phyloP scores from a whole-genome alignment of 2,888 invertebrate species.

The Scaptomyza caliginosa region DNA sequence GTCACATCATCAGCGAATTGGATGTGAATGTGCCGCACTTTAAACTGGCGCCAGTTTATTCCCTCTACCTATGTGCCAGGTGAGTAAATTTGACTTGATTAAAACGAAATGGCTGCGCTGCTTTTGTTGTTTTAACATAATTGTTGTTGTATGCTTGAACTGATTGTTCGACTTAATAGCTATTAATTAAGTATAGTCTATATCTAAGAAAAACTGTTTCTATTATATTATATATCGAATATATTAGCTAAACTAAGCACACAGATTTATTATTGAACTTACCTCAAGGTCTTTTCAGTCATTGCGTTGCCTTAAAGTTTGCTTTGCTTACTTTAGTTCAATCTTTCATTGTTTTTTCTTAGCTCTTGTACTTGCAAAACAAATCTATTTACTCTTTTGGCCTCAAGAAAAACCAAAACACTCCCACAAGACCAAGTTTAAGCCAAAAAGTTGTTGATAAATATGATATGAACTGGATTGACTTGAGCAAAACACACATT shows the following conservation, averaged over 20 bases:
- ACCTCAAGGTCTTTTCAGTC: too few species aligned
- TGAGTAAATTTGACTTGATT: slow-evolving; percentile 60
- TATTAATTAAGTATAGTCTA: too few species aligned
- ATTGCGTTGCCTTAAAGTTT: too few species aligned
- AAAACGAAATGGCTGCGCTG: slow-evolving; percentile 7
- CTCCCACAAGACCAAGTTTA: neutral
- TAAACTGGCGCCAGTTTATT: slow-evolving; percentile 98
- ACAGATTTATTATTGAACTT: too few species aligned
- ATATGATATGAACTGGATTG: slow-evolving; percentile 23
- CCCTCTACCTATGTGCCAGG: slow-evolving; percentile 96
- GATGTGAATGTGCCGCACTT: slow-evolving; percentile 96
- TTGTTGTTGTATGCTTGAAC: slow-evolving; percentile 30
- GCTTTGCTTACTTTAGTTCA: too few species aligned
- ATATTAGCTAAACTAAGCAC: too few species aligned
- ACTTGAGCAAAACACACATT: neutral
- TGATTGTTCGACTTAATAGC: neutral
- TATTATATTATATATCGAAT: too few species aligned
- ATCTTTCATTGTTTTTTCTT: neutral
- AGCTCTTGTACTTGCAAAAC: neutral
- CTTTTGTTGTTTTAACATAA: slow-evolving; percentile 4
- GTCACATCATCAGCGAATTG: slow-evolving; percentile 93
- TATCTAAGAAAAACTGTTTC: too few species aligned
- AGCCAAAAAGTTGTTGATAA: slow-evolving; percentile 11
- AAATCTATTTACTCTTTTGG: neutral
- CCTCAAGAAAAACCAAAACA: neutral